phyloP scores from a whole-genome alignment of 2,888 invertebrate species.

The Didymodactylos carnosus region DNA sequence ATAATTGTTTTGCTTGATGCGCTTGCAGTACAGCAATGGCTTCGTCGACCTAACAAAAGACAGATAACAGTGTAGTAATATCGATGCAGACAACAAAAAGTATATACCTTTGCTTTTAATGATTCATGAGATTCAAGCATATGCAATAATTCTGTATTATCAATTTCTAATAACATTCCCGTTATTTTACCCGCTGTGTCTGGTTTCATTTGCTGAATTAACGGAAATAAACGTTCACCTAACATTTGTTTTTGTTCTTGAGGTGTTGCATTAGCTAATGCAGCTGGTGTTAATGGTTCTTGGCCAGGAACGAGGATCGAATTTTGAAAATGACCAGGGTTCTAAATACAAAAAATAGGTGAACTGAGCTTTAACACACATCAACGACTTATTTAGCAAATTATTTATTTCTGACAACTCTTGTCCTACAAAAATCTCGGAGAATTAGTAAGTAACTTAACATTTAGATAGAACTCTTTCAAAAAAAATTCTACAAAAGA shows the following conservation, averaged over 20 bases:
- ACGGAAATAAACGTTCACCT: conserved; percentile 88
- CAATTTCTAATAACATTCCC: conserved; percentile 94
- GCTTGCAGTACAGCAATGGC: conserved; percentile 13
- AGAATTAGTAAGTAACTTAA: no score
- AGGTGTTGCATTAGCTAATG: conserved; percentile 5
- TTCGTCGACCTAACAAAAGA: neutral
- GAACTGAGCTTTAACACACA: no score
- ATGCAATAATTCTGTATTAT: conserved; percentile 72
- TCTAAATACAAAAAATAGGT: neutral
- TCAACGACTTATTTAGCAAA: no score
- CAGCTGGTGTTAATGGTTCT: conserved; percentile 6
- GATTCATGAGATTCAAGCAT: conserved; percentile 8
- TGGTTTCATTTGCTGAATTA: conserved; percentile 67
- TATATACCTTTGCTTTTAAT: neutral
- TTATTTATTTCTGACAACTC: no score
- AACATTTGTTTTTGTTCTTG: conserved; percentile 92
- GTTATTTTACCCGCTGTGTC: conserved; percentile 88
- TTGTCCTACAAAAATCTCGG: no score
- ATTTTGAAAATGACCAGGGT: neutral
- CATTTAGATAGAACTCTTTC: no score
- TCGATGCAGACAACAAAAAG: neutral
- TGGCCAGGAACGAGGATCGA: conserved; percentile 2
- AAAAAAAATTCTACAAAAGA: no score
- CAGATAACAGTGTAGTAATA: neutral
- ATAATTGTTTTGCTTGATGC: conserved; percentile 11